Base-by-base conservation (phyloP, 2,113 vertebrate genomes). In the Ammodytes marinus region DNA sequence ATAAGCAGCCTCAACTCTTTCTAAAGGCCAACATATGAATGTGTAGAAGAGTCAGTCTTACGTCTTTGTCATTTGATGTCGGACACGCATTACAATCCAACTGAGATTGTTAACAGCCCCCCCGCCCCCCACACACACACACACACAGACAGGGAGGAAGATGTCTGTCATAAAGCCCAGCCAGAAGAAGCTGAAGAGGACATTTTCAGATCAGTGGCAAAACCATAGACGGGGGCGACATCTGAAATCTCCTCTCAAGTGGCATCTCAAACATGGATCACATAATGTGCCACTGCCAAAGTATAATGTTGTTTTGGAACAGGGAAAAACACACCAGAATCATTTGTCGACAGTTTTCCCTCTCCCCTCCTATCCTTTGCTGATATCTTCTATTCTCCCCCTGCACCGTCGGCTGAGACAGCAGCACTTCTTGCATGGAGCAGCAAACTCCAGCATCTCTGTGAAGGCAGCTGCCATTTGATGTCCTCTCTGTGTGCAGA, bases 401-500 rank as follows among this genome's bases (percentile, higher is more conserved):
- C 27, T 27, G 65, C 75, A 79, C 87, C 86, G 78, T 79, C 47
- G 27, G 73, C 86, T 86, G 91, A 88, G 83, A 78, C 85, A 75
- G 88, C 88, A 78, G 72, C 82, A 74, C 80, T 88, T 77, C 77
- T 27, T 82, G 81, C 79, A 43, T 64, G 83, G 69, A 77, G 84
- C 79, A 83, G 88, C 87, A 78, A 27, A 73, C 89, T 88, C 78
- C 82, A 68, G 81, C 79, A 53, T 83, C 83, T 86, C 71, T 82
- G 74, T 83, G 85, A 89, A 90, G 83, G 70, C 88, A 64, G 81
- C 27, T 27, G 55, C 77, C 69, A 86, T 93, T 91, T 93, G 88
- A 92, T 91, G 91, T 93, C 84, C 79, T 87, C 84, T 80, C 74
- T 86, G 86, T 80, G 76, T 86, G 86, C 69, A 90, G 83, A 87